These are phyloP conservation scores for Syngnathoides biaculeatus DNA, from an alignment of 2,113 vertebrate species.

Conservation along the genomic window DNA sequence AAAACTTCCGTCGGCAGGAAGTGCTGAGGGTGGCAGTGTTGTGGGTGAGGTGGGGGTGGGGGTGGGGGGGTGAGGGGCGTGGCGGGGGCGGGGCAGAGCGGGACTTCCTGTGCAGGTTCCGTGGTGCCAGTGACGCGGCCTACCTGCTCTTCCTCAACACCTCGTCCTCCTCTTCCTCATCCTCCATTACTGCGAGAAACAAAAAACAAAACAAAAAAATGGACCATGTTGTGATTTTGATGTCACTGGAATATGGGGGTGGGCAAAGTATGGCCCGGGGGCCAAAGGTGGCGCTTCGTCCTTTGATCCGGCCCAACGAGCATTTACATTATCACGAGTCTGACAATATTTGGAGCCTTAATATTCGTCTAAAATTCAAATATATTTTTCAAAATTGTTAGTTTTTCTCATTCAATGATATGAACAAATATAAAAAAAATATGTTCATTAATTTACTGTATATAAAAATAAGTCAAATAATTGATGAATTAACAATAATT, in stretches of 20 bases:
- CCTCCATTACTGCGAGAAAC: constrained; percentile 74
- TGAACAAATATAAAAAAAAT: too few species aligned
- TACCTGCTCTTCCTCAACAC: constrained; percentile 87
- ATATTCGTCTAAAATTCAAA: too few species aligned
- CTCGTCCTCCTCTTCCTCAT: constrained; percentile 79
- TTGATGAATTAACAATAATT: too few species aligned
- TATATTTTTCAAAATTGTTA: too few species aligned
- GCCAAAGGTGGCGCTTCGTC: too few species aligned
- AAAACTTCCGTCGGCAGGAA: neutral
- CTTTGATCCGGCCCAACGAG: neutral
- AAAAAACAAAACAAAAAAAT: constrained; percentile 11
- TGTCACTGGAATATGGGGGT: neutral
- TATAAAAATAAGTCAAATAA: too few species aligned
- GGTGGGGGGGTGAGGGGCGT: neutral
- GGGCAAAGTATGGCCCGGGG: too few species aligned
- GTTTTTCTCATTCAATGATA: too few species aligned
- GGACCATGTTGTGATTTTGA: neutral
- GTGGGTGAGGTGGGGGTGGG: neutral
- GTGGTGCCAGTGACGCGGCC: constrained; percentile 59
- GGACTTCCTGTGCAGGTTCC: constrained; percentile 20
- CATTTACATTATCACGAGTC: neutral
- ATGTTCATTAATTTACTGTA: too few species aligned
- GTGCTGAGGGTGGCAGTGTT: neutral
- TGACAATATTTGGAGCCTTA: neutral
- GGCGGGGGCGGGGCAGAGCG: neutral